phyloP scores from a whole-genome alignment of 2,797 vertebrate species.

The Etheostoma perlongum region DNA sequence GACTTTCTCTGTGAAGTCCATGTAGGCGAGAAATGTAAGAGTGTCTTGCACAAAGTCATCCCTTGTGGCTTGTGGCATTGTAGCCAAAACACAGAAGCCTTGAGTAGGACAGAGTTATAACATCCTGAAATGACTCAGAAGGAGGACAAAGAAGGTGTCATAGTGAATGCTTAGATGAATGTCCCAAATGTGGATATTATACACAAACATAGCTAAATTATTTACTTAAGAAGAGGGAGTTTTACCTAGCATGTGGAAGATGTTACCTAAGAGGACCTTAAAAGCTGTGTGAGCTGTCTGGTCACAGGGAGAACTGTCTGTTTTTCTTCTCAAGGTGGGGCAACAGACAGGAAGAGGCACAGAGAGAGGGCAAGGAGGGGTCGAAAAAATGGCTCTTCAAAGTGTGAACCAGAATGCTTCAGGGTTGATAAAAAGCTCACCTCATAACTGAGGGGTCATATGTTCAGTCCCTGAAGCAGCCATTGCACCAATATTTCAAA shows the following conservation, averaged over 20 bases:
- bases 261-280: conserved; percentile 63
- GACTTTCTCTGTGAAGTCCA: conserved; percentile 70
- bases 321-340: conserved; percentile 65
- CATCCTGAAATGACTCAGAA: conserved; percentile 64
- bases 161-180: conserved; percentile 46
- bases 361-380: conserved; percentile 30
- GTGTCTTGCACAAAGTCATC: conserved; percentile 67
- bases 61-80: conserved; percentile 61
- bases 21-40: conserved; percentile 72
- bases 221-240: conserved; percentile 63
- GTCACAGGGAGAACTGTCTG: conserved; percentile 54
- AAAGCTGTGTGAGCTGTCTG: conserved; percentile 60
- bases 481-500: conserved; percentile 22
- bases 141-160: conserved; percentile 51
- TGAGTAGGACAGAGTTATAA: conserved; percentile 53
- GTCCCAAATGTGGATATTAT: conserved; percentile 52
- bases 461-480: conserved; percentile 12
- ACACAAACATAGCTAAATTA: conserved; percentile 61
- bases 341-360: conserved; percentile 60
- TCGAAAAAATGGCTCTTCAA: conserved; percentile 38
- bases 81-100: conserved; percentile 66
- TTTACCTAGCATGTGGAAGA: conserved; percentile 69
- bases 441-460: conserved; percentile 29
- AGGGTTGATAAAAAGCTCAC: conserved; percentile 31
- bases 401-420: conserved; percentile 42